Evolutionary conservation across 2,888 invertebrate species (phyloP).

Genomic region (Melipona bicolor): DNA sequence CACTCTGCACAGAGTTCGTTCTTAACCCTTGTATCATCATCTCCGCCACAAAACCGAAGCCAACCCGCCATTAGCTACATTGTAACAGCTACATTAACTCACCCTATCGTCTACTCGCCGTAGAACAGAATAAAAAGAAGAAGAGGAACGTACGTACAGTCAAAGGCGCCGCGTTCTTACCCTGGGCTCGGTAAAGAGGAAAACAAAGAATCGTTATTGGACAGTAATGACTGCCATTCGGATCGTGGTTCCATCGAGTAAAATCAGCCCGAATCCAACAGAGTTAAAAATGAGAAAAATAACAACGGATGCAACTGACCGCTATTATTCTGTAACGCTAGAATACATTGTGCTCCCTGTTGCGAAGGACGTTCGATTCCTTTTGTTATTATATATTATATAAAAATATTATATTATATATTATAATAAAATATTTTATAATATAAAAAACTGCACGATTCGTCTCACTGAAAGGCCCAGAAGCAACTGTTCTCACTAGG

Average conservation of each 20-base stretch:
- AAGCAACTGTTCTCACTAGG: too few relatives aligned
- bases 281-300: constrained; percentile 30
- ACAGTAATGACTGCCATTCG: constrained; percentile 62
- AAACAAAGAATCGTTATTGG: constrained; percentile 45
- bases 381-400: too few relatives aligned
- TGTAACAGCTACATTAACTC: constrained; percentile 16
- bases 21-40: not conserved
- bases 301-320: too few relatives aligned
- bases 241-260: constrained; percentile 33
- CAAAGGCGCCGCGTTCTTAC: constrained; percentile 31
- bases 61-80: constrained; percentile 12
- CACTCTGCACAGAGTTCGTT: not conserved
- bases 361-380: too few relatives aligned
- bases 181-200: constrained; percentile 12
- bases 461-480: too few relatives aligned
- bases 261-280: not conserved
- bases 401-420: too few relatives aligned
- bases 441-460: too few relatives aligned
- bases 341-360: too few relatives aligned
- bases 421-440: too few relatives aligned
- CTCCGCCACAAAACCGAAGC: not conserved
- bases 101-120: not conserved
- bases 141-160: not conserved
- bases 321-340: too few relatives aligned
- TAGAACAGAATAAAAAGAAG: constrained; percentile 26